Conservation (phyloP, 2,888 invertebrate species). For the Pycnomerus fuliginosus region DNA sequence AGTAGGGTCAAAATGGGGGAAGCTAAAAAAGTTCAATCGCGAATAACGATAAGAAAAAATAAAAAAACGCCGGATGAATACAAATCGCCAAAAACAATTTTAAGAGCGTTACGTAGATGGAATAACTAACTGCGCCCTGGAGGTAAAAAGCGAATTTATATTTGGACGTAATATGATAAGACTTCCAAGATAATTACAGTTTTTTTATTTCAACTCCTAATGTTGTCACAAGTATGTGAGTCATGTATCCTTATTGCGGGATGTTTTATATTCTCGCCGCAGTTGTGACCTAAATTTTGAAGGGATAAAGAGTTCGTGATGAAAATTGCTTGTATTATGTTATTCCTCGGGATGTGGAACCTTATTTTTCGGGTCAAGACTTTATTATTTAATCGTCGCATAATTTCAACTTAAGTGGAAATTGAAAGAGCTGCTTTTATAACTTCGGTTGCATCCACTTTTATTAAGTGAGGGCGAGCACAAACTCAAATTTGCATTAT, state of each 20-base stretch:
- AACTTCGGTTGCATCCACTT: too few relatives aligned
- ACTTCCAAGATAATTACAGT: too few relatives aligned
- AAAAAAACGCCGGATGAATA: conserved; percentile 12
- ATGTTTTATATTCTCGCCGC: conserved; percentile 26
- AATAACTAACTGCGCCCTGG: not conserved
- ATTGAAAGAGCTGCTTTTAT: too few relatives aligned
- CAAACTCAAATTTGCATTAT: too few relatives aligned
- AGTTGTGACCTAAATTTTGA: conserved; percentile 28
- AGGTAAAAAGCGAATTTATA: not conserved
- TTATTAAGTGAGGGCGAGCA: too few relatives aligned
- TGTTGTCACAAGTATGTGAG: conserved; percentile 27
- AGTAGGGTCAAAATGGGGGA: conserved; percentile 3
- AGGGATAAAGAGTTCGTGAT: conserved; percentile 27
- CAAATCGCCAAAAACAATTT: conserved; percentile 8
- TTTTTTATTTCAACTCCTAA: too few relatives aligned
- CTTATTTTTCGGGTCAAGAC: not conserved
- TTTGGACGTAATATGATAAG: too few relatives aligned
- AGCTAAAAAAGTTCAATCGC: conserved; percentile 6
- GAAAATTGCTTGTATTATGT: conserved; percentile 17
- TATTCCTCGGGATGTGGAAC: conserved; percentile 8
- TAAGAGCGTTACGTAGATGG: not conserved
- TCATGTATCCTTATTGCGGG: conserved; percentile 21
- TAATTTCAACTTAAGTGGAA: not conserved
- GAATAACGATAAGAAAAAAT: conserved; percentile 8
- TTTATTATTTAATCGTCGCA: not conserved